Conservation (phyloP, 2,888 invertebrate species). For the Imbricaverruca yamaguchii region DNA sequence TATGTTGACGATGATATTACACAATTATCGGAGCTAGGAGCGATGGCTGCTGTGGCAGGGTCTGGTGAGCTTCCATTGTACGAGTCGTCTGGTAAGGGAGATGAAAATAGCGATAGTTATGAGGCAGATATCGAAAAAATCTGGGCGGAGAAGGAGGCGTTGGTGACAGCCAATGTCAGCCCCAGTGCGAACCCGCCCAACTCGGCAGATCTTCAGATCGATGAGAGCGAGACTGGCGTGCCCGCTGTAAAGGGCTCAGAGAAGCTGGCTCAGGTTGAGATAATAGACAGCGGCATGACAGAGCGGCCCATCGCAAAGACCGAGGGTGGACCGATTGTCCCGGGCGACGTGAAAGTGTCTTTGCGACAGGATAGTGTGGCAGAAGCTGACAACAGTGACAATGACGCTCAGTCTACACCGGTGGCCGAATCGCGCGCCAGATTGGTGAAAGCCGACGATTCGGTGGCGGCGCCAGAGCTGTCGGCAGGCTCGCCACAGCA, state of each 20-base stretch:
- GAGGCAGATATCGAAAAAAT: neutral
- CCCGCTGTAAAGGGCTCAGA: neutral
- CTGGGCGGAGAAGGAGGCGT: neutral
- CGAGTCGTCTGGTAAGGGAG: neutral
- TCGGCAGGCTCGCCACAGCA: neutral
- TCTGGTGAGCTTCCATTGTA: neutral
- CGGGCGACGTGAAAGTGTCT: neutral
- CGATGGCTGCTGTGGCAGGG: neutral
- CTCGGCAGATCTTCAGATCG: neutral
- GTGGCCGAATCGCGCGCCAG: neutral
- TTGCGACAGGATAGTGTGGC: neutral
- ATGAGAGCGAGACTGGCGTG: neutral
- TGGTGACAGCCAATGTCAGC: neutral
- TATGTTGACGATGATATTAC: neutral
- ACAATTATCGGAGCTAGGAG: neutral
- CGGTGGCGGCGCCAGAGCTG: neutral
- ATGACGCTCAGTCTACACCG: neutral
- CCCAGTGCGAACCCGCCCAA: neutral
- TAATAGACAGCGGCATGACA: neutral
- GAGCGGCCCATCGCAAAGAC: neutral
- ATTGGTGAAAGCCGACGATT: too few species aligned
- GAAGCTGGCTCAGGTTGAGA: neutral
- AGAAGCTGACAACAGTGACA: neutral
- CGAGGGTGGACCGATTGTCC: neutral
- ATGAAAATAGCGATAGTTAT: neutral